A percentile compares a stretch with the other conserved stretches of the same genome.
Conservation (phyloP, 2,888 invertebrate species). For the Drosophila stalkeri region DNA sequence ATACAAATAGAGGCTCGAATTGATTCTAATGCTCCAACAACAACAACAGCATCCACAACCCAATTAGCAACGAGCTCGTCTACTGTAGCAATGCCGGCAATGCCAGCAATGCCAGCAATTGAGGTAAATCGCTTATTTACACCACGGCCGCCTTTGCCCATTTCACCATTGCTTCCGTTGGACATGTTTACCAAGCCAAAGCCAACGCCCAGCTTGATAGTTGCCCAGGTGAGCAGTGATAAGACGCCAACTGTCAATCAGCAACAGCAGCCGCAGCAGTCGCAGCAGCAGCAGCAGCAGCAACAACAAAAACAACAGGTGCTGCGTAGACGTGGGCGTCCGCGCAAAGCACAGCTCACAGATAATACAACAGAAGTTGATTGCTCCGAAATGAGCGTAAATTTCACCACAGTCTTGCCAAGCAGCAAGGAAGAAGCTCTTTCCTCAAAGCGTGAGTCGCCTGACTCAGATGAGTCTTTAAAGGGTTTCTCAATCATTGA, state of each 20-base stretch:
- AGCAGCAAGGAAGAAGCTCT: slow-evolving; percentile 24
- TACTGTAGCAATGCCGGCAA: not conserved
- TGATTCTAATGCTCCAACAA: slow-evolving; percentile 76
- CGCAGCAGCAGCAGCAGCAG: not conserved
- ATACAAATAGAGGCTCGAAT: slow-evolving; percentile 84
- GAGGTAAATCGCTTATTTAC: slow-evolving; percentile 25
- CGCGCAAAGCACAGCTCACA: slow-evolving; percentile 44
- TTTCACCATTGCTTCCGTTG: slow-evolving; percentile 18
- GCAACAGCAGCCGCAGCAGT: slow-evolving; percentile 2
- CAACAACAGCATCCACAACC: slow-evolving; percentile 29
- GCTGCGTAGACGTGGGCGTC: slow-evolving; percentile 71
- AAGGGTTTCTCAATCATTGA: slow-evolving; percentile 22
- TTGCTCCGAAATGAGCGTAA: not conserved
- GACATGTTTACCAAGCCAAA: slow-evolving; percentile 68
- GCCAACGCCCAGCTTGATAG: slow-evolving; percentile 72
- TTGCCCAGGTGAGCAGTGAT: slow-evolving; percentile 80
- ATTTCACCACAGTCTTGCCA: not conserved
- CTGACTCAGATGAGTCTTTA: slow-evolving; percentile 41
- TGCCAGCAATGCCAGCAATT: not conserved
- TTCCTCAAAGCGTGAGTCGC: slow-evolving; percentile 32
- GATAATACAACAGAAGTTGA: not conserved
- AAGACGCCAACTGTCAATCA: not conserved
- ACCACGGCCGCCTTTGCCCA: slow-evolving; percentile 19
- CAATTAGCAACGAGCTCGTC: slow-evolving; percentile 20
- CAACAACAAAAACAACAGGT: not conserved